Percentiles rank a stretch among this genome's conserved stretches.
Conservation (phyloP, 2,113 vertebrate genomes). For the Sinocyclocheilus grahami region DNA sequence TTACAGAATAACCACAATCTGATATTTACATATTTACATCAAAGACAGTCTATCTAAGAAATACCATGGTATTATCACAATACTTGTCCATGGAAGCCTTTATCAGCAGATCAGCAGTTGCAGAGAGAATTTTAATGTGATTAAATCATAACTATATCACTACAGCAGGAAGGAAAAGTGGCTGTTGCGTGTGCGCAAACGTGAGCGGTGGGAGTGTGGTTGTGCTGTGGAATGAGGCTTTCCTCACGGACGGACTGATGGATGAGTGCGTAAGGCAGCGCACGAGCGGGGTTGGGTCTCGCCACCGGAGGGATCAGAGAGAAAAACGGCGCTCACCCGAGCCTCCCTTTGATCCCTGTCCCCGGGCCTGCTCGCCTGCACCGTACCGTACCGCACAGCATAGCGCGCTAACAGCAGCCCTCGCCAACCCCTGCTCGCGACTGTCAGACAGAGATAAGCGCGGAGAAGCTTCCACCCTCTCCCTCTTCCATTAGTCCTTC, state of each 20-base stretch:
- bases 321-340: conserved; percentile 74
- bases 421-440: conserved; percentile 96
- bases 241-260: conserved; percentile 1
- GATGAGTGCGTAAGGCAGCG: conserved; percentile 21
- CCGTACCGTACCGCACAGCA: conserved; percentile 68
- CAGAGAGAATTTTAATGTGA: too few species aligned
- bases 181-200: background rate
- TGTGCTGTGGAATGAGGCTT: conserved; percentile 47
- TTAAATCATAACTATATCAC: too few species aligned
- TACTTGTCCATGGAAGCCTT: background rate
- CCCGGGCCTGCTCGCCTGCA: conserved; percentile 89
- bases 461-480: conserved; percentile 82
- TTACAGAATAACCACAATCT: background rate
- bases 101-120: conserved; percentile 66
- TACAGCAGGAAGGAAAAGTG: too few species aligned
- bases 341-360: conserved; percentile 97
- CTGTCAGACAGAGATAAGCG: conserved; percentile 99
- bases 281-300: conserved; percentile 71
- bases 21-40: background rate
- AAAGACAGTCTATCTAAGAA: background rate
- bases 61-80: background rate
- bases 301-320: conserved; percentile 83
- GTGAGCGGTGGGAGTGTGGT: conserved; percentile 6
- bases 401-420: conserved; percentile 82
- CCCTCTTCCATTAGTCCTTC: conserved; percentile 79